Base-by-base conservation (phyloP, 2,888 invertebrate genomes). In the Pterostichus niger region DNA sequence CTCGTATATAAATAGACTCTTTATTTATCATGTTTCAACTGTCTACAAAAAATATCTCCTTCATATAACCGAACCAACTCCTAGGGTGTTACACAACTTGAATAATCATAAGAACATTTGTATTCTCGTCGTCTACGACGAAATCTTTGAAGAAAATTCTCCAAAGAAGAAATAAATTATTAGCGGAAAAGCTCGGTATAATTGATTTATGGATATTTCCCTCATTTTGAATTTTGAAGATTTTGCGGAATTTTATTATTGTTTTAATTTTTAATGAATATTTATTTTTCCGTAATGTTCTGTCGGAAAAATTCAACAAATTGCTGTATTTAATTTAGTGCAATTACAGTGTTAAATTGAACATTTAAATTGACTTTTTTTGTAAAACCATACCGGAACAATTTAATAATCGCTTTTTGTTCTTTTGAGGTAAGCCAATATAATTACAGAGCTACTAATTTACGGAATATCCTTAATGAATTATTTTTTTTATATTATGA, bases 51-150 rank as follows among this genome's bases (percentile, higher is more conserved):
- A 64, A 64, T 59, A 11, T 40, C 33, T 64, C 49, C n/a, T 49
- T 49, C 35, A n/a, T 13, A 7, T 33, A 49, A 49, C 49, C 49
- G 33, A 35, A 49, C n/a, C 49, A n/a, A 35, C 13, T 49, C 33
- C 13, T 10, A 35, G 64, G 33, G 64, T n/a, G 64, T n/a, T 64
- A 13, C 31, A 59, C 59, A 64, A 33, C 35, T 6, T 64, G 35
- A 31, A 64, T 64, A 64, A 64, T 64, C 64, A 40, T 64, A 64
- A 64, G 35, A n/a, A 64, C 64, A 64, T 64, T 64, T 64, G 64
- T 64, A 64, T 64, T 64, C 64, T 13, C n/a, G 6, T 2, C 24
- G 59, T 31, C 17, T 17, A 1, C 59, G 31, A 59, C 5, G 31
- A 59, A 59, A 59, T 24, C 59, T 31, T 35, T 64, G 64, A 64